Evolutionary conservation across 2,113 vertebrate genomes (phyloP).

Genomic region (Copsychus sechellarum): DNA sequence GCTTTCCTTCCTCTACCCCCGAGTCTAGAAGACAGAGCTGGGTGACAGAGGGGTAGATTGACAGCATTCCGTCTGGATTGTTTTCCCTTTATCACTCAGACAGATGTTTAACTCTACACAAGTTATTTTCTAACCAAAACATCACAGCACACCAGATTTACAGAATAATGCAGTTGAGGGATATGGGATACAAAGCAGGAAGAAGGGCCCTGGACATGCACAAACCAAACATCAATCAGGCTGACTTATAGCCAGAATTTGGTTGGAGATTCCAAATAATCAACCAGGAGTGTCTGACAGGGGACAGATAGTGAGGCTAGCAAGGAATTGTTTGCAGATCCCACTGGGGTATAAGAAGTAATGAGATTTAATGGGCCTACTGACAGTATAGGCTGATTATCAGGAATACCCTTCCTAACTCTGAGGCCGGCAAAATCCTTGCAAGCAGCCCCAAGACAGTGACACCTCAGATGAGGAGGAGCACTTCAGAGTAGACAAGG

Average conservation of each 20-base stretch:
- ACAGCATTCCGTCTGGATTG: not conserved
- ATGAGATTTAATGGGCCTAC: not conserved
- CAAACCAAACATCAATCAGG: not conserved
- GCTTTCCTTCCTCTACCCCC: not conserved
- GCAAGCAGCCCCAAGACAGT: not conserved
- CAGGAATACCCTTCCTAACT: not conserved
- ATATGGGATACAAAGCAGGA: not conserved
- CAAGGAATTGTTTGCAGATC: not conserved
- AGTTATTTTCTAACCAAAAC: conserved; percentile 21
- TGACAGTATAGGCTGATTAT: not conserved
- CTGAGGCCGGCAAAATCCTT: not conserved
- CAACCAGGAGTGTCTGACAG: conserved; percentile 11
- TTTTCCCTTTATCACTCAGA: not conserved
- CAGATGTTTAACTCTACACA: not conserved
- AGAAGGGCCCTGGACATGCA: not conserved
- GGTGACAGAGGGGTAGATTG: not conserved
- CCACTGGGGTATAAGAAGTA: not conserved
- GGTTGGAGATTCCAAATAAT: not conserved
- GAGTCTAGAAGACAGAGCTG: not conserved
- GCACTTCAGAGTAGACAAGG: not conserved
- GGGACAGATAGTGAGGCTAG: not conserved
- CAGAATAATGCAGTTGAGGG: not conserved
- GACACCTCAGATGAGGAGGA: not conserved
- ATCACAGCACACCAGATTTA: not conserved
- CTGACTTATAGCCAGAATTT: not conserved